These are phyloP conservation scores for Dolichoris vasculosae DNA, from an alignment of 1,140 invertebrate species.

Conservation along the genomic window DNA sequence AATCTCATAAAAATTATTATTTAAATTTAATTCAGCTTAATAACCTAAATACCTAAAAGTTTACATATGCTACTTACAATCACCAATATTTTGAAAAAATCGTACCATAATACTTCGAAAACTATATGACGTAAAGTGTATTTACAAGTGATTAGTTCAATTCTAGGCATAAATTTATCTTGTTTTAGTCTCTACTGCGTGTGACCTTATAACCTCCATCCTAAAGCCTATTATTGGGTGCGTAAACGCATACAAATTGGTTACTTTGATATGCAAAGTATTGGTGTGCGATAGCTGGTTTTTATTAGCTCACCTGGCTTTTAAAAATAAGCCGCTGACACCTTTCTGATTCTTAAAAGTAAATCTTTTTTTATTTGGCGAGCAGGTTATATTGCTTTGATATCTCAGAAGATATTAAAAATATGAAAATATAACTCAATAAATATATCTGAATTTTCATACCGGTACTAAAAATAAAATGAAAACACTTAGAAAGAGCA, in stretches of 20 bases:
- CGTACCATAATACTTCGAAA: background rate
- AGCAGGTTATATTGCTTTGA: background rate
- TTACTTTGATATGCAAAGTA: constrained; percentile 29
- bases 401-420: background rate
- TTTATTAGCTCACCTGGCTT: background rate
- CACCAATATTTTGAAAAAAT: too few species aligned
- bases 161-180: constrained; percentile 37
- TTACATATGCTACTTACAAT: background rate
- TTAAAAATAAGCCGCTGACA: constrained; percentile 11
- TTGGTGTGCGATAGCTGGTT: background rate
- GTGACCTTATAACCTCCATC: constrained; percentile 47
- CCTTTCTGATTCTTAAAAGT: background rate
- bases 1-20: background rate
- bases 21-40: background rate
- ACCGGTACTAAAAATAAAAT: background rate
- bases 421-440: constrained; percentile 24
- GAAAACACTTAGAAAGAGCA: background rate
- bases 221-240: background rate
- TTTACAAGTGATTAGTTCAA: background rate
- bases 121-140: background rate
- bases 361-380: constrained; percentile 16
- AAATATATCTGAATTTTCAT: background rate
- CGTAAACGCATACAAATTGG: constrained; percentile 32
- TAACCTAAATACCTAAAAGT: background rate
- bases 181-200: background rate